Base-by-base conservation (phyloP, 35 echinoderm and acorn worm species). In the Amphiura filiformis region DNA sequence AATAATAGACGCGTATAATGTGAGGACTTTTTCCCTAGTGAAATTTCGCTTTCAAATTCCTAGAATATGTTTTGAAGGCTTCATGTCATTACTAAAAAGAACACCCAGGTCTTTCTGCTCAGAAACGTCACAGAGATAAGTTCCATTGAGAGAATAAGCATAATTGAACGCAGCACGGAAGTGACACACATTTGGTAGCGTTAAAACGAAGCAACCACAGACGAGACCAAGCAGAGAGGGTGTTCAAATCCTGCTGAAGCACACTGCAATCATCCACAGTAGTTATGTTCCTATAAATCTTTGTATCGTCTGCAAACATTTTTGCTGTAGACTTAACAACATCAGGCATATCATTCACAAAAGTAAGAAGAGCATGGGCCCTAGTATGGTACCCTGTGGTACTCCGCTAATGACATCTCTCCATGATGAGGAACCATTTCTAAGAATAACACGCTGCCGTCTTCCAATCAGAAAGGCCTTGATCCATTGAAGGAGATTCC, bases 341-440 rank as follows among this genome's bases (percentile, higher is more conserved):
- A 52, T 52, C 44, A 52, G 44, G 44, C 44, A 52, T 52, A 20
- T 52, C 44, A 52, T 52, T 52, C 7, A 52, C 44, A 52, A 52
- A 52, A 52, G 20, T 11, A 52, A 20, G 44, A 52, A 52, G 44
- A 52, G 20, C 44, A 52, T 52, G 20, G 44, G 44, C 20, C 44
- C 44, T 20, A 52, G 44, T 7, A 52, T 52, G 44, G 44, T 52
- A 34, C 76, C 3, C 40, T n/a, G n/a, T n/a, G n/a, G n/a, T n/a
- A n/a, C n/a, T n/a, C n/a, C n/a, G n/a, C n/a, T n/a, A n/a, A n/a
- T 91, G 31, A 91, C 82, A 0, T 39, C 7, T 31, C 33, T 85
- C 89, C 89, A 91, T 0, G 34, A 31, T 2, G 89, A 91, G 7
- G 44, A 7, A 52, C 44, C 44, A 52, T 52, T 79, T 91, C 82